These are phyloP conservation scores for Halcyon malimbica DNA, from an alignment of 2,113 vertebrate species.

Conservation along the genomic window DNA sequence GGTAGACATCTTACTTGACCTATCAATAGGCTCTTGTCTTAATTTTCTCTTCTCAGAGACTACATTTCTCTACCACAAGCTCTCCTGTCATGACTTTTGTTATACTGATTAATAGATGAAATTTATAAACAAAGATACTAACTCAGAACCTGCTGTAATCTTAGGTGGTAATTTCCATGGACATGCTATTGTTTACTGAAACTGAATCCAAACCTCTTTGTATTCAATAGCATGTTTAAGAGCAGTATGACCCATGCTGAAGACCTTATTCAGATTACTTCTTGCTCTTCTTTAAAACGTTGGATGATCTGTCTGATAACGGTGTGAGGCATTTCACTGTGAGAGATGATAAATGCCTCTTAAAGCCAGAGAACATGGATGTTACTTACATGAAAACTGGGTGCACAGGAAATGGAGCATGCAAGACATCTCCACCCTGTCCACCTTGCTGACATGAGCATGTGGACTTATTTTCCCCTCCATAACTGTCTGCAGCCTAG, in stretches of 20 bases:
- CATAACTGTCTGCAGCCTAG: background rate
- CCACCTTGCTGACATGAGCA: background rate
- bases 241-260: background rate
- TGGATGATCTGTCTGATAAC: background rate
- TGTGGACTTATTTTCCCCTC: background rate
- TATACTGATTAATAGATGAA: background rate
- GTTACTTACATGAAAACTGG: background rate
- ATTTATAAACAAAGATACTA: background rate
- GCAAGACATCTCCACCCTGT: background rate
- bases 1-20: background rate
- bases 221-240: background rate
- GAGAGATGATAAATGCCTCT: background rate
- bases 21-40: background rate
- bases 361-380: background rate
- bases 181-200: background rate
- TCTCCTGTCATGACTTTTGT: background rate
- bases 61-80: background rate
- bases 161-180: background rate
- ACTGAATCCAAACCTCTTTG: background rate
- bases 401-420: background rate
- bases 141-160: background rate
- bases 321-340: background rate
- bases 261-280: background rate
- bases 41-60: background rate
- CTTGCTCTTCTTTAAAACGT: background rate